Evolutionary conservation across 2,888 invertebrate species (phyloP), one percentile per base, ranked within the genome.

Genomic region (Zonitis immaculata): DNA sequence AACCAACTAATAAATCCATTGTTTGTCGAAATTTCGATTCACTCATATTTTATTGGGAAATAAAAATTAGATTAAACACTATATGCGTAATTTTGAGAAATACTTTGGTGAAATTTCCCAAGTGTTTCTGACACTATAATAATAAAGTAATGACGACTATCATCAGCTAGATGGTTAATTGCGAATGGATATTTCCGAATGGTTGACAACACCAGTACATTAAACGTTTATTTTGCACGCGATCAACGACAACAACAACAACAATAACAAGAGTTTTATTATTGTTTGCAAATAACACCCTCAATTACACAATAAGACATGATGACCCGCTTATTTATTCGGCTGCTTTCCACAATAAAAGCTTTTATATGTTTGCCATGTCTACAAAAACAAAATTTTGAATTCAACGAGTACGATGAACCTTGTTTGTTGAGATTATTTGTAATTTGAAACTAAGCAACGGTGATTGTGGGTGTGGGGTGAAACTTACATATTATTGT

Each of bases 1-100:
- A 76, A 27, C 77, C 81, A 12, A 82, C 80, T 14, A 85, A 76
- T 30, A 84, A 75, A 56, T 84, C 82, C 55, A 85, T 80, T n/a
- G 82, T 84, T 45, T 81, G 80, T 84, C 84, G 84, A 68, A 85
- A 83, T 39, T 46, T 49, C 14, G 30, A 42, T 7, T 45, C 12
- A 9, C 18, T 25, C 53, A 53, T 53, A n/a, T 44, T 47, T 12
- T 6, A 20, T 16, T 12, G 8, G n/a, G n/a, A n/a, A n/a, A n/a
- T n/a, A n/a, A n/a, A n/a, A n/a, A n/a, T n/a, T n/a, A n/a, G n/a
- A n/a, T n/a, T n/a, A n/a, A n/a, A n/a, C n/a, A n/a, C n/a, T n/a
- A n/a, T n/a, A n/a, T n/a, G n/a, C n/a, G n/a, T n/a, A n/a, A n/a
- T n/a, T n/a, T n/a, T n/a, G n/a, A n/a, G n/a, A n/a, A n/a, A n/a